A percentile compares a stretch with the other conserved stretches of the same genome.
Evolutionary conservation across 2,888 invertebrate genomes (phyloP).

Genomic region (Drosophila austrosaltans): DNA sequence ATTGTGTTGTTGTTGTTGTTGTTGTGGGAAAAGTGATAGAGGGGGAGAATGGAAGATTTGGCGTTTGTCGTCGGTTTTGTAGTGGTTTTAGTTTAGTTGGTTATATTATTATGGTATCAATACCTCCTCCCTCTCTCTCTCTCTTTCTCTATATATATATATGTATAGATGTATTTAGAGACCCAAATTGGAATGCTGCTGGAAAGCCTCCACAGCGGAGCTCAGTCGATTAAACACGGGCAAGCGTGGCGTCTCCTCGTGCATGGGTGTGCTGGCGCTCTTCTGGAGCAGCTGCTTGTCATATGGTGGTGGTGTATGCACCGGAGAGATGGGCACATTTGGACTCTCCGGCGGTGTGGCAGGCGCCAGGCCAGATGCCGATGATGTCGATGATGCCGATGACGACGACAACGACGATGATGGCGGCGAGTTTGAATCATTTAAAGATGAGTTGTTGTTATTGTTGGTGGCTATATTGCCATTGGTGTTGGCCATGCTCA

Average conservation of each 20-base stretch:
- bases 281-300: conserved; percentile 76
- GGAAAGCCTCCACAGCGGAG: conserved; percentile 83
- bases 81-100: neutral
- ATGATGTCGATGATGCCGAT: conserved; percentile 62
- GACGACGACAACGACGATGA: conserved; percentile 54
- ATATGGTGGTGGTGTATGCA: conserved; percentile 81
- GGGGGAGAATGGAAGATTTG: conserved; percentile 31
- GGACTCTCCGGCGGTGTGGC: conserved; percentile 83
- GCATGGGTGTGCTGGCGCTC: conserved; percentile 73
- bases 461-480: conserved; percentile 5
- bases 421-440: conserved; percentile 16
- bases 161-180: conserved; percentile 48
- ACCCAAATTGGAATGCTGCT: conserved; percentile 74
- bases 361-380: conserved; percentile 53
- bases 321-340: conserved; percentile 81
- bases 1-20: neutral
- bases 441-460: neutral
- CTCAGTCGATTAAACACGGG: conserved; percentile 91
- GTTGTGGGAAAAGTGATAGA: neutral
- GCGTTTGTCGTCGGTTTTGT: conserved; percentile 17
- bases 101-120: neutral
- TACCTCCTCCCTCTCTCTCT: conserved; percentile 1
- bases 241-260: conserved; percentile 85
- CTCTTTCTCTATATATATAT: neutral
- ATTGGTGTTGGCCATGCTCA: conserved; percentile 37